These are phyloP conservation scores for Callipepla californica DNA, from an alignment of 2,113 vertebrate genomes.

Conservation along the genomic window DNA sequence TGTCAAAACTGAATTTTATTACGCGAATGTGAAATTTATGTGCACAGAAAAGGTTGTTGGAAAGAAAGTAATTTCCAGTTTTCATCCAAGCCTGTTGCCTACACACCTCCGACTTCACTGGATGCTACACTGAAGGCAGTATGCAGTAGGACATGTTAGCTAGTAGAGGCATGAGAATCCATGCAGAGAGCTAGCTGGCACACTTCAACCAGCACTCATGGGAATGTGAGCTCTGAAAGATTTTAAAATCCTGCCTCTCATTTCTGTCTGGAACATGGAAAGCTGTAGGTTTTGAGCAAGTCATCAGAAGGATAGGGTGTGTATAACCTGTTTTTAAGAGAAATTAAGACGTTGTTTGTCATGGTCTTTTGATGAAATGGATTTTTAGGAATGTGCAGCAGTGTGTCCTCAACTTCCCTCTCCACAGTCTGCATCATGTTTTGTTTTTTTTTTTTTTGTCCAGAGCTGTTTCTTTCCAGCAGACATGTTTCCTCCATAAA, in stretches of 20 bases:
- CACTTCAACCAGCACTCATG: rapidly evolving
- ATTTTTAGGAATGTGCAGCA: not conserved
- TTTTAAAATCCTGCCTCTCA: not conserved
- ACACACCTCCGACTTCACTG: not conserved
- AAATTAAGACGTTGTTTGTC: not conserved
- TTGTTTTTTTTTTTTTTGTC: not conserved
- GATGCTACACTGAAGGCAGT: rapidly evolving
- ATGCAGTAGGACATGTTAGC: not conserved
- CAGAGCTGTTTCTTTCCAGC: not conserved
- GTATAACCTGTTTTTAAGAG: not conserved
- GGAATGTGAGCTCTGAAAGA: not conserved
- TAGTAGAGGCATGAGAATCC: not conserved
- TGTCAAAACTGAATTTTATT: not conserved
- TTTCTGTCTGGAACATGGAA: not conserved
- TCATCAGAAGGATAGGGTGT: not conserved
- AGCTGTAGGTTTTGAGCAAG: not conserved
- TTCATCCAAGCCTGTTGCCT: not conserved
- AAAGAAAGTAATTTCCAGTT: not conserved
- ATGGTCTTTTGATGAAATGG: not conserved
- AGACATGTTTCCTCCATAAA: not conserved
- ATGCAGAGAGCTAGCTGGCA: not conserved
- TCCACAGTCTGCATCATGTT: not conserved
- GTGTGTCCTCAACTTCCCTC: not conserved
- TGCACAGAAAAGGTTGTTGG: not conserved
- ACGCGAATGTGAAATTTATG: not conserved